phyloP scores from a whole-genome alignment of 2,797 vertebrate genomes.

The Falco peregrinus region DNA sequence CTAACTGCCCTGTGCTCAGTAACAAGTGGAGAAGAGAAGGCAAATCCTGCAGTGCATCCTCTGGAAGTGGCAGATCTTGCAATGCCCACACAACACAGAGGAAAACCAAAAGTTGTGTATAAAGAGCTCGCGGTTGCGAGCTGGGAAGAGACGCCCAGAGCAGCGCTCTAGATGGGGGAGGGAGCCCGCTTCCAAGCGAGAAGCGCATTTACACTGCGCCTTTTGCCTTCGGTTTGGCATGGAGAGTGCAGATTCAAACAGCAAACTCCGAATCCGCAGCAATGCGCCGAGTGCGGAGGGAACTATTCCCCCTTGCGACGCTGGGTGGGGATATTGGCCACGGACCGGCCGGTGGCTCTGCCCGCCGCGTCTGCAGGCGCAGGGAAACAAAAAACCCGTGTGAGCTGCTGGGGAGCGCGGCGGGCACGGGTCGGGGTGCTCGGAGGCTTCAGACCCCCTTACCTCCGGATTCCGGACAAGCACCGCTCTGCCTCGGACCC shows the following conservation, averaged over 20 bases:
- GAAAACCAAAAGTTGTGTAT: not conserved
- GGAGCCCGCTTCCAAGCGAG: not conserved
- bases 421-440: too few relatives aligned
- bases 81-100: too few relatives aligned
- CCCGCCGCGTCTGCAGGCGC: not conserved
- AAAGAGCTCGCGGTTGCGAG: rapidly evolving
- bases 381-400: not conserved
- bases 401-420: not conserved
- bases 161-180: not conserved
- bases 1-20: not conserved
- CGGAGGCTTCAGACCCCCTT: not conserved
- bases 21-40: not conserved
- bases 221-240: not conserved
- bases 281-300: not conserved
- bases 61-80: too few relatives aligned
- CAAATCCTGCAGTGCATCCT: rapidly evolving
- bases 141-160: rapidly evolving
- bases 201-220: rapidly evolving
- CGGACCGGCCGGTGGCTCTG: not conserved
- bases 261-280: not conserved
- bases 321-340: constrained; percentile 49
- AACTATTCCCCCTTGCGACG: not conserved
- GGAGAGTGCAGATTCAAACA: rapidly evolving
- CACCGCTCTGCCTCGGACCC: not conserved
- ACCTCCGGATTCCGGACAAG: not conserved